A percentile compares a stretch with the other conserved stretches of the same genome.
Evolutionary conservation across 2,797 vertebrate genomes (phyloP).

Genomic region (Muscicapa comitata): DNA sequence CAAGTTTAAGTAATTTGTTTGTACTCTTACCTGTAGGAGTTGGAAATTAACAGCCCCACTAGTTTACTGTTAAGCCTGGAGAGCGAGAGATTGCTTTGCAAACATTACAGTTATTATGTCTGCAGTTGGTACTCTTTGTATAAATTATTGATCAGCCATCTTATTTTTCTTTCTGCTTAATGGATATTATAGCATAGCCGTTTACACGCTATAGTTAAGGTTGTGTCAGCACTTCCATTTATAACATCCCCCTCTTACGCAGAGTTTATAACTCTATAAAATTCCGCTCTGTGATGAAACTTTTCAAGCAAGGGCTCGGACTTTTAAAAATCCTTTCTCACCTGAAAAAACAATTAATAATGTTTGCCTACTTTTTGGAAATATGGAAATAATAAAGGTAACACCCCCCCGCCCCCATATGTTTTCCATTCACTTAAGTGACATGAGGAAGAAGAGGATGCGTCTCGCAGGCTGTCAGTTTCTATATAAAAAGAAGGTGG

Average conservation of each 20-base stretch:
- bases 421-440: slow-evolving; percentile 32
- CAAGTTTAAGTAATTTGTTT: slow-evolving; percentile 83
- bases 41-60: slow-evolving; percentile 80
- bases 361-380: not conserved
- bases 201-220: slow-evolving; percentile 78
- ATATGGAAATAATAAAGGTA: not conserved
- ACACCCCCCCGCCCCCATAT: not conserved
- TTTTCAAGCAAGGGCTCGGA: slow-evolving; percentile 54
- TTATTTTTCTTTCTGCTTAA: slow-evolving; percentile 85
- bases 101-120: slow-evolving; percentile 85
- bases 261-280: slow-evolving; percentile 75
- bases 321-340: not conserved
- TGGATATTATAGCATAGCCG: slow-evolving; percentile 81
- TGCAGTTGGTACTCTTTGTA: slow-evolving; percentile 84
- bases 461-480: not conserved
- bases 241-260: slow-evolving; percentile 66
- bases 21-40: slow-evolving; percentile 80
- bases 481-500: not conserved
- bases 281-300: slow-evolving; percentile 64
- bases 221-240: slow-evolving; percentile 80
- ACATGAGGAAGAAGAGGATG: slow-evolving; percentile 32
- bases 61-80: slow-evolving; percentile 81
- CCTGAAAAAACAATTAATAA: not conserved
- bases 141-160: slow-evolving; percentile 85
- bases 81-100: slow-evolving; percentile 83